Conservation (phyloP, 1,140 invertebrate species). For the Lerema accius region DNA sequence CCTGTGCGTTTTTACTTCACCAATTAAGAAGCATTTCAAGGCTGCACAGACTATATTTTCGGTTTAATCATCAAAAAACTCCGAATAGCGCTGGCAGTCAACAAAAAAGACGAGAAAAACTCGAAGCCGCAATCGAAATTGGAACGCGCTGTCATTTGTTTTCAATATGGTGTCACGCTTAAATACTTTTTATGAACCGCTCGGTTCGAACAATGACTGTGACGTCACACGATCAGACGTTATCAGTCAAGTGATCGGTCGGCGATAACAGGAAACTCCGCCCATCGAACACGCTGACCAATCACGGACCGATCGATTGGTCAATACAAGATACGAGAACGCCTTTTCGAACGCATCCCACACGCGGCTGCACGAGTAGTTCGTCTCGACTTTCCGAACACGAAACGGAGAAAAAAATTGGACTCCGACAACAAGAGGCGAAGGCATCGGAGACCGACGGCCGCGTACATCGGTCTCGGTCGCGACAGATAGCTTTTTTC, state of each 20-base stretch:
- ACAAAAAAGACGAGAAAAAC: conserved; percentile 20
- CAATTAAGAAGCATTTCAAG: not conserved
- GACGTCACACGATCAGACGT: conserved; percentile 55
- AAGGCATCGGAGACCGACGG: conserved; percentile 31
- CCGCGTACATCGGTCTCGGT: conserved; percentile 28
- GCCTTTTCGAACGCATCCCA: conserved; percentile 52
- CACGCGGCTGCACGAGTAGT: conserved; percentile 8
- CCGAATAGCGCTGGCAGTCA: conserved; percentile 3
- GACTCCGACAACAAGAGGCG: conserved; percentile 22
- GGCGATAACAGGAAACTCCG: conserved; percentile 64
- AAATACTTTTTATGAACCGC: conserved; percentile 28
- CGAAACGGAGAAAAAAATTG: conserved; percentile 26
- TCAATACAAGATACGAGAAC: conserved; percentile 59
- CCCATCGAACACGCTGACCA: conserved; percentile 62
- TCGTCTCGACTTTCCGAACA: conserved; percentile 12
- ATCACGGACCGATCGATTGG: conserved; percentile 68
- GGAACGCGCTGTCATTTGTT: conserved; percentile 21
- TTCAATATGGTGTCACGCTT: conserved; percentile 23
- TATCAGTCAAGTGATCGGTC: conserved; percentile 66
- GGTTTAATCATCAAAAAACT: conserved; percentile 16
- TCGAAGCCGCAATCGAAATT: conserved; percentile 20
- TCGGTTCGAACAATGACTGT: conserved; percentile 55
- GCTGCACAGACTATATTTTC: conserved; percentile 8
- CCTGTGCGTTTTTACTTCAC: not conserved
- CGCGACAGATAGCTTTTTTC: conserved; percentile 34